These are phyloP conservation scores for Megaustenia siamemsis DNA, from an alignment of 2,888 invertebrate species.

Conservation along the genomic window DNA sequence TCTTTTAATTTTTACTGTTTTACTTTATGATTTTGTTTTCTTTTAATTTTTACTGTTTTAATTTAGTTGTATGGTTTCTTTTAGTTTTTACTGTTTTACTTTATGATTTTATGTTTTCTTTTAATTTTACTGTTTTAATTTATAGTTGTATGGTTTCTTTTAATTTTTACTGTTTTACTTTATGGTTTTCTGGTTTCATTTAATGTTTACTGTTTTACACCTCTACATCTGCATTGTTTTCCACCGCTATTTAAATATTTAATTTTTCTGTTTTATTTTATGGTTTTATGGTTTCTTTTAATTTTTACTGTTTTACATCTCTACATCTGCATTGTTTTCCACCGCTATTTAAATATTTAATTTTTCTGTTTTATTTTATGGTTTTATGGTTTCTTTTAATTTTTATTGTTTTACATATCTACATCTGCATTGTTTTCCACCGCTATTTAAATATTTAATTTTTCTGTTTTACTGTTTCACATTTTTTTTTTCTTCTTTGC, in stretches of 20 bases:
- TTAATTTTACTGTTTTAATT: background rate
- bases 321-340: background rate
- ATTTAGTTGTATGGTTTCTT: too few relatives aligned
- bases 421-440: background rate
- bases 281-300: too few relatives aligned
- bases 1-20: too few relatives aligned
- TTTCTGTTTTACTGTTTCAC: background rate
- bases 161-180: too few relatives aligned
- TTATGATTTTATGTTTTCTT: background rate
- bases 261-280: background rate
- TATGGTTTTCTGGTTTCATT: too few relatives aligned
- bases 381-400: too few relatives aligned
- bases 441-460: background rate
- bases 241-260: too few relatives aligned
- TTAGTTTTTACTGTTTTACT: background rate
- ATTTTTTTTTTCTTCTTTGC: background rate
- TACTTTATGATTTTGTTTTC: too few relatives aligned
- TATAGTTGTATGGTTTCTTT: background rate
- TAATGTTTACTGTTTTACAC: too few relatives aligned
- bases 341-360: background rate
- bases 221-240: too few relatives aligned
- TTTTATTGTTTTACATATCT: background rate
- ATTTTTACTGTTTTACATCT: background rate
- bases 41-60: too few relatives aligned
- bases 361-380: too few relatives aligned